Conservation (phyloP, 2,888 invertebrate species). For the Rotaria sp. region DNA sequence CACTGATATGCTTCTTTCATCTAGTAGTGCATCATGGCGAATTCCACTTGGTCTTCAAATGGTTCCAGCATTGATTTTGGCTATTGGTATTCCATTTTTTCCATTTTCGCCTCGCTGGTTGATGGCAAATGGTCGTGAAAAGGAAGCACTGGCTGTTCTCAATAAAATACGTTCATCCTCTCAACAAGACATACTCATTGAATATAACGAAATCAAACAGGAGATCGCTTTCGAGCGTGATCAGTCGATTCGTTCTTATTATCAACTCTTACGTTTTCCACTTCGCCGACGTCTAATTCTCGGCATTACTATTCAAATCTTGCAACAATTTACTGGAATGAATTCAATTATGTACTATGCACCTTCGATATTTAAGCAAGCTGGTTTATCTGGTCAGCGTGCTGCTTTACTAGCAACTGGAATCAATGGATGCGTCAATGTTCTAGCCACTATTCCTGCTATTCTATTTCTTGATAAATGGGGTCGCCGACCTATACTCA, state of each 20-base stretch:
- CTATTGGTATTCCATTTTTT: slow-evolving; percentile 1
- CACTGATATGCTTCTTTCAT: background rate
- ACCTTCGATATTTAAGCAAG: background rate
- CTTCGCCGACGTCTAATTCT: slow-evolving; percentile 14
- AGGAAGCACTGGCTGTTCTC: background rate
- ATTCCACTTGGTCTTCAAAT: background rate
- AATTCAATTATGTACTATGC: slow-evolving; percentile 15
- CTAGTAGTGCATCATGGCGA: background rate
- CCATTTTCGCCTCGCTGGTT: slow-evolving; percentile 17
- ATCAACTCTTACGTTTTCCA: background rate
- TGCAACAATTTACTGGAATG: background rate
- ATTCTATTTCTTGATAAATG: background rate
- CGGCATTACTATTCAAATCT: background rate
- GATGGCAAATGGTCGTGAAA: background rate
- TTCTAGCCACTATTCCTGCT: background rate
- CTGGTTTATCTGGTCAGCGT: background rate
- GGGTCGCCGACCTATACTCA: background rate
- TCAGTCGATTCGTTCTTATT: background rate
- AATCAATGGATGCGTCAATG: background rate
- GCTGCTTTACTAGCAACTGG: background rate
- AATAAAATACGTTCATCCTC: background rate
- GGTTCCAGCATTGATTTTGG: background rate
- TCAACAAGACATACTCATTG: background rate
- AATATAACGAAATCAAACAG: slow-evolving; percentile 2
- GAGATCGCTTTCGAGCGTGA: background rate